A percentile compares a stretch with the other conserved stretches of the same genome.
Conservation (phyloP, 2,888 invertebrate genomes). For the Stenotaenia linearis region DNA sequence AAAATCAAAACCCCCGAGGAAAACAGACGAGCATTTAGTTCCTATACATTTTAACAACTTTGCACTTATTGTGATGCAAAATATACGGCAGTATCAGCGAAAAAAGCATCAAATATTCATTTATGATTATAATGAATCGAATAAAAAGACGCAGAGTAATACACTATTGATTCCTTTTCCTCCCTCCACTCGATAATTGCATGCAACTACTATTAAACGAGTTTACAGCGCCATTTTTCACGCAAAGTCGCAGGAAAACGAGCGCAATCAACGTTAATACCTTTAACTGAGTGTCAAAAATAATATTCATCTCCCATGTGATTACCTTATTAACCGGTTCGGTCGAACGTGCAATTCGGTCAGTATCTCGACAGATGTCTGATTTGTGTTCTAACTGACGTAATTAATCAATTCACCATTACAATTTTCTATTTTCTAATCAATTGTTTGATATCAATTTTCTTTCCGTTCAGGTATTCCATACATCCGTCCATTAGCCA, state of each 20-base stretch:
- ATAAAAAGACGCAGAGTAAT: neutral
- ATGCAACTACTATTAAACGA: neutral
- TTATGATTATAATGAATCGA: neutral
- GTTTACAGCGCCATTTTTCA: neutral
- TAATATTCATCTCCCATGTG: neutral
- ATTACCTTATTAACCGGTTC: neutral
- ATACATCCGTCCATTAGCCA: conserved; percentile 45
- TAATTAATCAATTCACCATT: neutral
- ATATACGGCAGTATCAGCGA: neutral
- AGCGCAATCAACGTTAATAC: neutral
- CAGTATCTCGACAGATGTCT: neutral
- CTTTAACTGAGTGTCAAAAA: neutral
- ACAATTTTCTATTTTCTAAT: too few relatives aligned
- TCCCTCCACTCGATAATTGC: neutral
- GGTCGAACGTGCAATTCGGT: too few relatives aligned
- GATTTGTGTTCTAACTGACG: neutral
- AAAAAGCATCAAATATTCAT: neutral
- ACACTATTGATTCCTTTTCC: neutral
- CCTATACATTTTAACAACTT: neutral
- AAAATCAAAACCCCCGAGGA: neutral
- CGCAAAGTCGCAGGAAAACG: neutral
- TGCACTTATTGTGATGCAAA: neutral
- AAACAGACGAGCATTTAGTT: neutral
- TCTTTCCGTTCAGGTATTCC: conserved; percentile 43
- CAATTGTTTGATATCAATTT: neutral